Evolutionary conservation across 2,113 vertebrate species (phyloP).

Genomic region (Acinonyx jubatus): DNA sequence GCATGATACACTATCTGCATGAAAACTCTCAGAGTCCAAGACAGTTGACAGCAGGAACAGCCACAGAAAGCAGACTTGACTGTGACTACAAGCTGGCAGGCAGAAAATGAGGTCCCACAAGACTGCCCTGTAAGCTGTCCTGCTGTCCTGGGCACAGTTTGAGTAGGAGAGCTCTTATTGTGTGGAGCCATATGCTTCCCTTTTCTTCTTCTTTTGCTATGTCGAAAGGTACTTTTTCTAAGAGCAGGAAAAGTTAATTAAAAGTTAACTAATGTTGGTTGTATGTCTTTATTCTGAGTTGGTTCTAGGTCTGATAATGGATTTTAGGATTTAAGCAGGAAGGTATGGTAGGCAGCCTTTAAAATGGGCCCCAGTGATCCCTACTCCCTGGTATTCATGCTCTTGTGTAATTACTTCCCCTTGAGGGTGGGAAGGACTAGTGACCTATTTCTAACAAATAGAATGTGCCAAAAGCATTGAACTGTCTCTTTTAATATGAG

Average conservation of each 20-base stretch:
- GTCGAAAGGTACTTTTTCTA: not conserved
- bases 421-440: not conserved
- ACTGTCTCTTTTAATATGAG: not conserved
- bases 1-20: not conserved
- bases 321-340: not conserved
- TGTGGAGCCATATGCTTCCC: not conserved
- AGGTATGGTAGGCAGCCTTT: not conserved
- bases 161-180: not conserved
- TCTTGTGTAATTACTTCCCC: not conserved
- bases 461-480: not conserved
- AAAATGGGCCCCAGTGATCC: not conserved
- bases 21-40: not conserved
- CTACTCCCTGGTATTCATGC: not conserved
- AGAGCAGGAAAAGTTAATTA: not conserved
- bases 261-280: not conserved
- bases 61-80: not conserved
- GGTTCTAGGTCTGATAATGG: not conserved
- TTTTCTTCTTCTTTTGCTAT: not conserved
- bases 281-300: not conserved
- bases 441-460: not conserved
- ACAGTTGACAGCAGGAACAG: not conserved
- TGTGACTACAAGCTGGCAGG: not conserved
- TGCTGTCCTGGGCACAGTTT: not conserved
- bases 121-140: not conserved
- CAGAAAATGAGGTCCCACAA: not conserved